Conservation (phyloP, 2,113 vertebrate species). For the Malurus melanocephalus region DNA sequence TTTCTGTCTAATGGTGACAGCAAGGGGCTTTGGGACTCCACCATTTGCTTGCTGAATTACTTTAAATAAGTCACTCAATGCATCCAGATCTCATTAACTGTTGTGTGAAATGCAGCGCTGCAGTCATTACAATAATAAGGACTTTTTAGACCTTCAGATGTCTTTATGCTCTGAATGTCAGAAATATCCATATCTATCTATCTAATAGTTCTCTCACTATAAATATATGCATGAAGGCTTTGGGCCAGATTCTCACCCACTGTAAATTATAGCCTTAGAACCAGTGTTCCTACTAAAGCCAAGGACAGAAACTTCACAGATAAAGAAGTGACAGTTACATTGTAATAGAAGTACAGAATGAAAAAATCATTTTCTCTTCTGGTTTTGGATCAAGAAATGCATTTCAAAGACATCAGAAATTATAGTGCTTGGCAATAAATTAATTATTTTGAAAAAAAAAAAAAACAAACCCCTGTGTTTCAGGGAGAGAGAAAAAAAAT, state of each 20-base stretch:
- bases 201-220: not conserved
- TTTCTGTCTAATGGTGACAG: not conserved
- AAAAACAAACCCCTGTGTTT: not conserved
- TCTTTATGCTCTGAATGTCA: not conserved
- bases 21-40: not conserved
- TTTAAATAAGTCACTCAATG: not conserved
- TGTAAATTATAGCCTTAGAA: not conserved
- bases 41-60: not conserved
- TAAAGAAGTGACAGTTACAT: not conserved
- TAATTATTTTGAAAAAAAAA: not conserved
- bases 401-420: not conserved
- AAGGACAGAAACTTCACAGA: not conserved
- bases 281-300: not conserved
- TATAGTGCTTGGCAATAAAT: not conserved
- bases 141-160: not conserved
- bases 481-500: not conserved
- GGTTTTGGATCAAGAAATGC: not conserved
- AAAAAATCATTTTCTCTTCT: not conserved
- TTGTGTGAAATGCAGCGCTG: not conserved
- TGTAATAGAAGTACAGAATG: not conserved
- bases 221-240: not conserved
- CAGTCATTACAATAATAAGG: not conserved
- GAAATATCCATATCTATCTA: not conserved
- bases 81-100: not conserved
- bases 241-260: not conserved